Base-by-base conservation (phyloP, 2,113 vertebrate genomes). In the Cochlearius cochlearius region DNA sequence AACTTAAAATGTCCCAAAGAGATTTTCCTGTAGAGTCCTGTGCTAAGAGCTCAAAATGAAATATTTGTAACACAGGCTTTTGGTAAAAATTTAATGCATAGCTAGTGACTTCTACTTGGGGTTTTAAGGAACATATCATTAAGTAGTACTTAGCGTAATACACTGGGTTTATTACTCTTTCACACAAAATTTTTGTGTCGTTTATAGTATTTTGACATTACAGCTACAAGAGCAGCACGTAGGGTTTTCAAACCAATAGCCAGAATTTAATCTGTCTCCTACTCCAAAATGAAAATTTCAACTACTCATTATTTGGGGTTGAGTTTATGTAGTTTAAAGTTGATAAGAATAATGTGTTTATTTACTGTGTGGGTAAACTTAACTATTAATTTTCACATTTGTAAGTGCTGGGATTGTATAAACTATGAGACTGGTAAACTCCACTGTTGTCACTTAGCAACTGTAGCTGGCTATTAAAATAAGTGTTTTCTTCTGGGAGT, bases 351-450 rank as follows among this genome's bases (percentile, higher is more conserved):
- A 85, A 64, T 32, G 23, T 84, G 23, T 43, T 90, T 95, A 74
- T 96, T 94, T 95, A 90, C 74, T 60, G 1, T 39, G 69, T 73
- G 34, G 56, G 30, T 34, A 94, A 43, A 43, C 73, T 87, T 69
- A 95, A 92, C 49, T 86, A 82, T 49, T 88, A 59, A 83, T 96
- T 90, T 84, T 72, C 85, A 78, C 27, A 10, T 84, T 86, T 90
- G 1, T 59, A 87, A 89, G 60, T 63, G 50, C 58, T 71, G 47
- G 11, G 64, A 90, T 41, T 85, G 13, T 87, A 69, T 72, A 67
- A 95, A 78, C 55, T 84, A 34, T 34, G 43, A 92, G 71, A 75
- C 64, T 60, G 73, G 69, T 77, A 94, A 64, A 92, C 80, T 62
- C 71, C 25, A 84, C 68, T 86, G 36, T 19, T 94, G 69, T 81